Evolutionary conservation across 2,797 vertebrate genomes (phyloP).

Genomic region (Urocyon cinereoargenteus): DNA sequence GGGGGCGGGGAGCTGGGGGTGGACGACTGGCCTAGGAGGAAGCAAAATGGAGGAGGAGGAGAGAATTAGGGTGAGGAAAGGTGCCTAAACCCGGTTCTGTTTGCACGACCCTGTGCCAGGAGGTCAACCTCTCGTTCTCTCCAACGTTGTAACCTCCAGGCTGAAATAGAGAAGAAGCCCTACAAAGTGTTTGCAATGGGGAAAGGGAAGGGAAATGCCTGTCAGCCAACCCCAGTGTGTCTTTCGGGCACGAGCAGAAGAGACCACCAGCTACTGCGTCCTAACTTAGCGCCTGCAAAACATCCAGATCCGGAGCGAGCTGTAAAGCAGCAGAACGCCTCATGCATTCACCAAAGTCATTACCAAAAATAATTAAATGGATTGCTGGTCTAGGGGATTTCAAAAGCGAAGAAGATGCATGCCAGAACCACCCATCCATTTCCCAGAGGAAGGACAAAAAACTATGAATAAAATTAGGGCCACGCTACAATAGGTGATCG

Average conservation of each 20-base stretch:
- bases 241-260: neutral
- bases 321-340: constrained; percentile 26
- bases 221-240: neutral
- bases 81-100: neutral
- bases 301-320: neutral
- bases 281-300: neutral
- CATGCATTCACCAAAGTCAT: constrained; percentile 69
- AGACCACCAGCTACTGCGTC: neutral
- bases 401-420: constrained; percentile 57
- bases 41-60: neutral
- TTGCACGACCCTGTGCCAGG: neutral
- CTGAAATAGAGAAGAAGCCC: constrained; percentile 13
- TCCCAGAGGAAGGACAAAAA: constrained; percentile 71
- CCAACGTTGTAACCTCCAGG: neutral
- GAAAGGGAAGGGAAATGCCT: neutral
- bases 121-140: neutral
- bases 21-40: neutral
- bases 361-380: constrained; percentile 78
- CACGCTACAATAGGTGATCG: constrained; percentile 64
- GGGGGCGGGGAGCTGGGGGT: too few species aligned
- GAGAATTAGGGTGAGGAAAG: neutral
- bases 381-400: constrained; percentile 67
- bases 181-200: neutral
- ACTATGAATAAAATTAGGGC: constrained; percentile 80
- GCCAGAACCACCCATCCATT: constrained; percentile 56